Conservation (phyloP, 1,140 invertebrate genomes). For the Paraescarpia echinospica region DNA sequence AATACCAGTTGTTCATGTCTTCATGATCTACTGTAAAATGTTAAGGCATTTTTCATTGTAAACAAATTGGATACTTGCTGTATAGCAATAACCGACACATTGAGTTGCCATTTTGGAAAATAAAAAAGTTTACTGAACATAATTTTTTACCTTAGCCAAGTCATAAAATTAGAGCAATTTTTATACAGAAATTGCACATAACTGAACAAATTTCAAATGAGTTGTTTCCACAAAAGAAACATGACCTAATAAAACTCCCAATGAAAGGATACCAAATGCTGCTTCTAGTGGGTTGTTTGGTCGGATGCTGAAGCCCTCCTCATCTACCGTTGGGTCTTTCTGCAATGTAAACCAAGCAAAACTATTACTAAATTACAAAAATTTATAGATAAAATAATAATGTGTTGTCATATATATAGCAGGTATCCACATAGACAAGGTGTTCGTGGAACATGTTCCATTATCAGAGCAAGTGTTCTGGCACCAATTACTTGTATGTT, state of each 20-base stretch:
- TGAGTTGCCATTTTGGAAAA: too few species aligned
- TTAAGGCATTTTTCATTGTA: constrained; percentile 29
- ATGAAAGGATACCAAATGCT: constrained; percentile 49
- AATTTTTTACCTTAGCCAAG: too few species aligned
- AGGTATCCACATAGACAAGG: too few species aligned
- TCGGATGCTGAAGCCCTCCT: constrained; percentile 89
- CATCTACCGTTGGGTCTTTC: constrained; percentile 79
- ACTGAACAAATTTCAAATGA: not conserved
- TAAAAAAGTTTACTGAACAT: too few species aligned
- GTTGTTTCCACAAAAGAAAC: not conserved
- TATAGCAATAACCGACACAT: not conserved
- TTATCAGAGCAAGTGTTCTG: not conserved
- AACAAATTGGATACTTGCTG: not conserved
- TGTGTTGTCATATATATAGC: too few species aligned
- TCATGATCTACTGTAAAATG: constrained; percentile 37
- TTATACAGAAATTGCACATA: not conserved
- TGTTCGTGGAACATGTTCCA: too few species aligned
- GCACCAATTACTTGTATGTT: not conserved
- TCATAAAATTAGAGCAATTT: not conserved
- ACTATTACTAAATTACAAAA: too few species aligned
- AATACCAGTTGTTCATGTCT: constrained; percentile 82
- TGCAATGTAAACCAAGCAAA: constrained; percentile 29
- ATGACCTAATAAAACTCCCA: not conserved
- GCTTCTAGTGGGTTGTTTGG: constrained; percentile 64
- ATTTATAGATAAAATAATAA: too few species aligned